These are phyloP conservation scores for Apantesis nais DNA, from an alignment of 2,888 invertebrate species.

Conservation along the genomic window DNA sequence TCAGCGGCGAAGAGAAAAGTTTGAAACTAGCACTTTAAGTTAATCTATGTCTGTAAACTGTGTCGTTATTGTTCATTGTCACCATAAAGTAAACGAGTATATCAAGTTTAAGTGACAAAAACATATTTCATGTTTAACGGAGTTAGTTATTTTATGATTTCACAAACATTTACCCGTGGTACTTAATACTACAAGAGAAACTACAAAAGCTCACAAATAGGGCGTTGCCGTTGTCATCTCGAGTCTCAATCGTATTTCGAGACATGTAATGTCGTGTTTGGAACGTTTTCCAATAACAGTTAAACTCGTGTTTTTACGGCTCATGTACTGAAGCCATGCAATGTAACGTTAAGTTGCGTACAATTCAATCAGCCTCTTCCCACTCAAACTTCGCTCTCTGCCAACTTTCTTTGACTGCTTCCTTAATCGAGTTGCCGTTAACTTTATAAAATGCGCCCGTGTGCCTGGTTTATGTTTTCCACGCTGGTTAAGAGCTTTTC, in stretches of 20 bases:
- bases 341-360: conserved; percentile 56
- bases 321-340: conserved; percentile 36
- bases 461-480: conserved; percentile 77
- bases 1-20: no score
- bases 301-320: conserved; percentile 41
- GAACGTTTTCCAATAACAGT: conserved; percentile 48
- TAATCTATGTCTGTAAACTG: no score
- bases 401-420: conserved; percentile 73
- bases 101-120: no score
- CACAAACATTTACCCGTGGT: not conserved
- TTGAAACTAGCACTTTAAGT: no score
- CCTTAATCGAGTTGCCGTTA: conserved; percentile 78
- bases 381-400: conserved; percentile 65
- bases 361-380: conserved; percentile 67
- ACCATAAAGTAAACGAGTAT: no score
- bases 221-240: conserved; percentile 5
- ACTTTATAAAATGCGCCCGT: conserved; percentile 79
- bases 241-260: conserved; percentile 16
- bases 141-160: not conserved
- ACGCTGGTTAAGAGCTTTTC: conserved; percentile 75
- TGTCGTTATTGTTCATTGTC: no score
- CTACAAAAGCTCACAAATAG: conserved; percentile 10
- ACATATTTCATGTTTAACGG: not conserved
- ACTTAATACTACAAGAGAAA: not conserved
- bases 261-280: conserved; percentile 32